Percentiles rank a stretch among this genome's conserved stretches.
Conservation (phyloP, 2,113 vertebrate genomes). For the Himantopus leucocephalus region DNA sequence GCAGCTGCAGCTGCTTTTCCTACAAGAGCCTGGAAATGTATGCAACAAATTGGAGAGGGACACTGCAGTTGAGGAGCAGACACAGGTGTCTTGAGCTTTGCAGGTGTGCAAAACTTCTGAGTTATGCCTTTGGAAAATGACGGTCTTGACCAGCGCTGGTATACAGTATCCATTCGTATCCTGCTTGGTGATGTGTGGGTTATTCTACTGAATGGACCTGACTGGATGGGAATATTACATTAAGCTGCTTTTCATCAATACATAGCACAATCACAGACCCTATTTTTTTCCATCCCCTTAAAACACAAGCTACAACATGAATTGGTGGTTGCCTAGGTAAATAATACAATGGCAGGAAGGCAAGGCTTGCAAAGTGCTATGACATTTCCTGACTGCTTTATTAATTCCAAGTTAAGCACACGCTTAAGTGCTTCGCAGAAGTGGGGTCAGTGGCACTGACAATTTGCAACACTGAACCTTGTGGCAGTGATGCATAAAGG, state of each 20-base stretch:
- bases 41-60: not conserved
- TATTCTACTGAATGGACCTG: not conserved
- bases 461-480: conserved; percentile 46
- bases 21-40: not conserved
- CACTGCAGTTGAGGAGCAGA: not conserved
- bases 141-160: not conserved
- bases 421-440: conserved; percentile 48
- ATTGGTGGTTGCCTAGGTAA: not conserved
- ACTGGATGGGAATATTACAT: not conserved
- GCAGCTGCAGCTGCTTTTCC: not conserved
- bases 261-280: not conserved
- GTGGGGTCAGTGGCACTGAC: conserved; percentile 56
- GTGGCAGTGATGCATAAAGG: conserved; percentile 55
- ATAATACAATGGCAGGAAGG: not conserved
- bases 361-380: not conserved
- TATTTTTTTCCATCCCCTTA: not conserved
- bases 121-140: not conserved
- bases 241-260: not conserved
- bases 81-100: not conserved
- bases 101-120: not conserved
- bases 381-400: conserved; percentile 41
- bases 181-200: not conserved
- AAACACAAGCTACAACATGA: not conserved
- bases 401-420: conserved; percentile 54
- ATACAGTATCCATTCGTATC: not conserved